These are phyloP conservation scores for Mus pahari DNA, from an alignment of 2,113 vertebrate species.

Conservation along the genomic window DNA sequence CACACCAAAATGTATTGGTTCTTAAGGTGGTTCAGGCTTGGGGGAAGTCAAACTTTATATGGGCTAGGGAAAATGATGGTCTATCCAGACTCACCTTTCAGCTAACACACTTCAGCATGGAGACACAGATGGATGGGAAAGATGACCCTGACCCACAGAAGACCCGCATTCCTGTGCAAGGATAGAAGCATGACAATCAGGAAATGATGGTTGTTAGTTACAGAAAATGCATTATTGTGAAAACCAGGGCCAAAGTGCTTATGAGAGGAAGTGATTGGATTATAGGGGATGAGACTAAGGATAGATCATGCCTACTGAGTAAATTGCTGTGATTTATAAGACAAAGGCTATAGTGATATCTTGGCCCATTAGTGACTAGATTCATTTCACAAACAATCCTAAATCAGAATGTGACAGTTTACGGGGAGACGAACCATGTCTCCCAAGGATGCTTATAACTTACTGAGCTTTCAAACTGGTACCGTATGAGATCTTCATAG, in stretches of 20 bases:
- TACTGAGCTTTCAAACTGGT: constrained; percentile 20
- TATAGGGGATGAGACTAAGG: constrained; percentile 91
- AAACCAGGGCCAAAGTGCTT: constrained; percentile 91
- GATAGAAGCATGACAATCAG: constrained; percentile 99
- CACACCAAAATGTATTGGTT: constrained; percentile 38
- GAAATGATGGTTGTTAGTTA: constrained; percentile 99
- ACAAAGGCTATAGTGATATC: constrained; percentile 90
- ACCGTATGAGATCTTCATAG: constrained; percentile 20
- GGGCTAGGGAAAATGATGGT: constrained; percentile 90
- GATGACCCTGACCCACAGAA: constrained; percentile 91
- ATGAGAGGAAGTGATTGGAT: constrained; percentile 98
- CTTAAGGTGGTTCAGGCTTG: constrained; percentile 59
- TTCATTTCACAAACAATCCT: constrained; percentile 95
- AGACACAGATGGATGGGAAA: constrained; percentile 90
- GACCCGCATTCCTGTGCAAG: constrained; percentile 95
- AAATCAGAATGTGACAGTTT: constrained; percentile 92
- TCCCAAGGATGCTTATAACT: constrained; percentile 75
- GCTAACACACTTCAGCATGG: constrained; percentile 85
- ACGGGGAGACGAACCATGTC: constrained; percentile 86
- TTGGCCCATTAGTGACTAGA: constrained; percentile 87
- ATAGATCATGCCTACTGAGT: constrained; percentile 90
- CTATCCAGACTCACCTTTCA: constrained; percentile 92
- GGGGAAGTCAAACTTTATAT: constrained; percentile 81
- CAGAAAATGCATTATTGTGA: constrained; percentile 99
- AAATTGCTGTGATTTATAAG: constrained; percentile 99